Percentiles rank a stretch among this genome's conserved stretches.
Evolutionary conservation across 2,888 invertebrate genomes (phyloP).

Genomic region (Rhaphigaster nebulosa): DNA sequence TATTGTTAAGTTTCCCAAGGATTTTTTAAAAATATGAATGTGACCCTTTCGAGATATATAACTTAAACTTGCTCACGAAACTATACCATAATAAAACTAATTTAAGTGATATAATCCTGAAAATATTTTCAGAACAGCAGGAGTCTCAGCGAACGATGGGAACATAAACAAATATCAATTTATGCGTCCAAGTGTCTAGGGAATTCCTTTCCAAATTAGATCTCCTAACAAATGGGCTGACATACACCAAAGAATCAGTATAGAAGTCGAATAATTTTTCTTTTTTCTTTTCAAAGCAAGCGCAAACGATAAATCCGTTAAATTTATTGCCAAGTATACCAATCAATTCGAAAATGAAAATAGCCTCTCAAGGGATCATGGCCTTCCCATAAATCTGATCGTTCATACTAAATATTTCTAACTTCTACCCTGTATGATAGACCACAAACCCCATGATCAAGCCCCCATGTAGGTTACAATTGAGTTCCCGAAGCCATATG

Average conservation of each 20-base stretch:
- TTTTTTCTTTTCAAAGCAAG: neutral
- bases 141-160: neutral
- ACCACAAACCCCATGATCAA: neutral
- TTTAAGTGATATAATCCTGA: too few relatives aligned
- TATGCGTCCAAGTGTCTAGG: neutral
- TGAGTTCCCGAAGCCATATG: neutral
- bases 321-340: neutral
- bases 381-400: neutral
- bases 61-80: neutral
- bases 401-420: neutral
- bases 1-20: too few relatives aligned
- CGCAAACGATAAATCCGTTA: neutral
- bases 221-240: neutral
- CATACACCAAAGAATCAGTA: neutral
- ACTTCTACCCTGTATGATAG: neutral
- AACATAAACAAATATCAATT: neutral
- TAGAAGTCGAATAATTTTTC: neutral
- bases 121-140: neutral
- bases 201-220: constrained; percentile 9
- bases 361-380: neutral
- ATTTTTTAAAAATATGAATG: too few relatives aligned
- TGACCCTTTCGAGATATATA: neutral
- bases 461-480: neutral
- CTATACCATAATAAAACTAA: neutral
- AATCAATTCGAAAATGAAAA: neutral